These are phyloP conservation scores for Notospermus geniculatus DNA, from an alignment of 1,140 invertebrate genomes.

Conservation along the genomic window DNA sequence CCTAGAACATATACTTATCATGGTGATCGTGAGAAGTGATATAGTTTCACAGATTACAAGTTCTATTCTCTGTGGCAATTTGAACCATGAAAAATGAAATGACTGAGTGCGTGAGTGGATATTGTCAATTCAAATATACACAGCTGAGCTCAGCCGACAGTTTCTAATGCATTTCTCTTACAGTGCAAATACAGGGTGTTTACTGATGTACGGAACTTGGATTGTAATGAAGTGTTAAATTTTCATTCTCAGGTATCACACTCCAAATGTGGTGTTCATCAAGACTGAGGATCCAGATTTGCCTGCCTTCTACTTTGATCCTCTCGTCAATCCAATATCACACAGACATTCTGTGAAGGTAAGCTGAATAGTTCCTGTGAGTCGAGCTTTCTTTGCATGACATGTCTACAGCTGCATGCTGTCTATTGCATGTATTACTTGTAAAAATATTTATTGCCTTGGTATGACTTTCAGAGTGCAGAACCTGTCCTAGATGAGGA, in stretches of 20 bases:
- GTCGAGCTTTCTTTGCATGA: background rate
- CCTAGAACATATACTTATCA: too few relatives aligned
- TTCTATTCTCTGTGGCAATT: too few relatives aligned
- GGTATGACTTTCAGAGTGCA: conserved; percentile 38
- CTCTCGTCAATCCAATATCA: conserved; percentile 97
- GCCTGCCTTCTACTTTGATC: conserved; percentile 99
- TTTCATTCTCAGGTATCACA: conserved; percentile 83
- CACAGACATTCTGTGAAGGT: conserved; percentile 85
- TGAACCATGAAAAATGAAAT: too few relatives aligned
- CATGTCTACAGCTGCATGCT: background rate
- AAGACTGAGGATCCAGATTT: conserved; percentile 99
- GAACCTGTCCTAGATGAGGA: conserved; percentile 87
- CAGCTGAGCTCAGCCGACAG: too few relatives aligned
- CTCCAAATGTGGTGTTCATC: conserved; percentile 98
- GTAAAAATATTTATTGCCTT: background rate
- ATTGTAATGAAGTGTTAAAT: background rate
- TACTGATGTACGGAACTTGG: background rate
- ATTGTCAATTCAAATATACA: too few relatives aligned
- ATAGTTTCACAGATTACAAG: too few relatives aligned
- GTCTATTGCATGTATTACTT: conserved; percentile 9
- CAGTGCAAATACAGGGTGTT: too few relatives aligned
- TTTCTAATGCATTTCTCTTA: too few relatives aligned
- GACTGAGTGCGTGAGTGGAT: too few relatives aligned
- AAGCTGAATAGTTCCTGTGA: conserved; percentile 17
- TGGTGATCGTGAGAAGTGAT: too few relatives aligned